Base-by-base conservation (phyloP, 2,888 invertebrate species). In the Orthosia incerta region DNA sequence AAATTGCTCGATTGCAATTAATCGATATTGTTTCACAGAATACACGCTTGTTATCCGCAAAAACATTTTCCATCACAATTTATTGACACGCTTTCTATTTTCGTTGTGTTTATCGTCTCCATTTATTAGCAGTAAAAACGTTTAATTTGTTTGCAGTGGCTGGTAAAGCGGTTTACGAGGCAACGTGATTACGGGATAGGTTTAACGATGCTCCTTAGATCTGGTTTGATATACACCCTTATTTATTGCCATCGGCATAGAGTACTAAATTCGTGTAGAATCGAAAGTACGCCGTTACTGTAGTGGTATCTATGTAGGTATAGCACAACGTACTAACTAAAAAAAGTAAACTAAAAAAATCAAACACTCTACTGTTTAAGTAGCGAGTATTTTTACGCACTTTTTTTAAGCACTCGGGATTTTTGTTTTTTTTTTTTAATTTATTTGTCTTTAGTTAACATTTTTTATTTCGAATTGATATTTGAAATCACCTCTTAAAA, bases 71-170 rank as follows among this genome's bases (percentile, higher is more conserved):
- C 16, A 46, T 56, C 20, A 74, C 72, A 72, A 48, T 69, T 73
- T 80, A 85, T 73, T 81, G 68, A 84, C 86, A 86, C 76, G 71
- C 67, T 74, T 86, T 86, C 74, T 84, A 86, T 84, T 86, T 71
- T 72, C 56, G 74, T 71, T 60, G n/a, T n/a, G 88, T 90, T 89
- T 91, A 91, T 88, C 84, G 87, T 81, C 79, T 67, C 87, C 87
- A 90, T 91, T 91, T 91, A 91, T 91, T 91, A 91, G 90, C 91
- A 89, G 88, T 91, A 90, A 90, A 90, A 89, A 80, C 85, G 87
- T 90, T 92, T 93, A 92, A 92, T 94, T 93, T 93, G 93, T 93
- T 93, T 92, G 93, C 84, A 92, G 93, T 90, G 81, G 57, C 87
- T 90, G 84, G 88, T 91, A 92, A 92, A 93, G 89, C 91, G 90